phyloP scores from a whole-genome alignment of 2,113 vertebrate genomes.

The Ptychochromis oligacanthus region DNA sequence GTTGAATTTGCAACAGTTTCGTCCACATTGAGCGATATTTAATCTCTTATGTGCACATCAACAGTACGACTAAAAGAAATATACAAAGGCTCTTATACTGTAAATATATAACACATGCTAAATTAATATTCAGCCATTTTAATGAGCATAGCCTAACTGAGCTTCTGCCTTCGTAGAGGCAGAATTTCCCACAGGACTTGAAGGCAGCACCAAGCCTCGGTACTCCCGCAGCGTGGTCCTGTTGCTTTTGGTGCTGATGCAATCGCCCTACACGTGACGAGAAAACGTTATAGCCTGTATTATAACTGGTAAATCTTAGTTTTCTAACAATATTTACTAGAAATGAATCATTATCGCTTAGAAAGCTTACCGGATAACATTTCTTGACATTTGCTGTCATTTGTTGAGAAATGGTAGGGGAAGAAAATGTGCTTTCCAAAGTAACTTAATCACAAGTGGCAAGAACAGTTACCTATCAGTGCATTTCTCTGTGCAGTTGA shows the following conservation, averaged over 20 bases:
- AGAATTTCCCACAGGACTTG: neutral
- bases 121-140: too few relatives aligned
- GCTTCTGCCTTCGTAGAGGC: rapidly evolving
- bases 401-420: neutral
- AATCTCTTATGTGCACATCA: too few relatives aligned
- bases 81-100: too few relatives aligned
- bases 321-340: neutral
- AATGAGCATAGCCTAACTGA: too few relatives aligned
- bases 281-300: neutral
- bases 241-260: slow-evolving; percentile 42
- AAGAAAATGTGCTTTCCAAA: neutral
- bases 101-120: too few relatives aligned
- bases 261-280: slow-evolving; percentile 3
- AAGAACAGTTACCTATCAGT: neutral
- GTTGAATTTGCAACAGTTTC: too few relatives aligned
- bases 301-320: neutral
- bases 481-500: neutral
- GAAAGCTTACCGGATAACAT: neutral
- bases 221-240: slow-evolving; percentile 29
- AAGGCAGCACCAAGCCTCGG: neutral
- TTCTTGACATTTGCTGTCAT: neutral
- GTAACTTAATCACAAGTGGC: neutral
- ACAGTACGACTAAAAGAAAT: too few relatives aligned
- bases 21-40: too few relatives aligned
- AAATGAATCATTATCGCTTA: neutral